A percentile compares a stretch with the other conserved stretches of the same genome.
Evolutionary conservation across 2,888 invertebrate genomes (phyloP).

Genomic region (Enoplolaimus lenunculus): DNA sequence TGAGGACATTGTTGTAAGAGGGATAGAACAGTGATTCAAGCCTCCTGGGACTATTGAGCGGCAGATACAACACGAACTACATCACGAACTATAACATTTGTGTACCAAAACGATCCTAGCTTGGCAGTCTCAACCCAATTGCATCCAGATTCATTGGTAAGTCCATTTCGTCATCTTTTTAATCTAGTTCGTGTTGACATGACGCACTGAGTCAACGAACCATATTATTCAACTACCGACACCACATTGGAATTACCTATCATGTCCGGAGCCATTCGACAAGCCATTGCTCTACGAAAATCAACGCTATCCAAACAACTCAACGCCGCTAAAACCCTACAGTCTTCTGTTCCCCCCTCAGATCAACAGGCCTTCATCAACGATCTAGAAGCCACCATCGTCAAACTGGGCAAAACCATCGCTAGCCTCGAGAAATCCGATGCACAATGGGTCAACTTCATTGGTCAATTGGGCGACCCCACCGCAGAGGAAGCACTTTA

Average conservation of each 20-base stretch:
- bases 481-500: not conserved
- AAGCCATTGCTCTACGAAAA: not conserved
- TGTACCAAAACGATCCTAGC: not conserved
- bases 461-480: not conserved
- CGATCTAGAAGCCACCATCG: not conserved
- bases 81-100: not conserved
- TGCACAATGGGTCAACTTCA: not conserved
- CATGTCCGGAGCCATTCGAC: not conserved
- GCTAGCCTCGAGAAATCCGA: not conserved
- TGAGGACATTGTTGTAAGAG: too few relatives aligned
- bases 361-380: not conserved
- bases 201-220: not conserved
- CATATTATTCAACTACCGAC: not conserved
- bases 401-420: not conserved
- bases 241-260: too few relatives aligned
- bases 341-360: not conserved
- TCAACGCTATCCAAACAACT: not conserved
- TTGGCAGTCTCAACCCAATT: conserved; percentile 1
- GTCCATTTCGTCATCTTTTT: too few relatives aligned
- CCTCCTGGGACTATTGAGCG: too few relatives aligned
- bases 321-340: not conserved
- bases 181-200: not conserved
- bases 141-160: too few relatives aligned
- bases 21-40: too few relatives aligned
- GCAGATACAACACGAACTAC: too few relatives aligned